Percentiles rank a stretch among this genome's conserved stretches.
phyloP scores from a whole-genome alignment of 2,113 vertebrate species.

The Pao palembangensis region DNA sequence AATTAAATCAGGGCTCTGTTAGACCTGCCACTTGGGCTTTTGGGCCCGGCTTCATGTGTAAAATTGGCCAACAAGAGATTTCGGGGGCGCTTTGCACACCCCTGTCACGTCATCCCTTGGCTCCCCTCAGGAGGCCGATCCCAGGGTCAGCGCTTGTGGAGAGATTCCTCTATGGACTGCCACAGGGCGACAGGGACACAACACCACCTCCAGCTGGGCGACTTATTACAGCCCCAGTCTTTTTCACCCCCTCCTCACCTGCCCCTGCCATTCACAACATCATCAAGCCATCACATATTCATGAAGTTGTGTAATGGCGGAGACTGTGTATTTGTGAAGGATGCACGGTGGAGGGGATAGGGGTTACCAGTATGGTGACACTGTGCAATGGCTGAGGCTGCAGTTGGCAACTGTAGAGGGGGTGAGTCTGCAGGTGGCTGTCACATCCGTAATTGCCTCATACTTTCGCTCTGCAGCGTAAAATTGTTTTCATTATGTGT shows the following conservation, averaged over 20 bases:
- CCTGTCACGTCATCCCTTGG: slow-evolving; percentile 91
- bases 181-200: slow-evolving; percentile 87
- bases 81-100: slow-evolving; percentile 87
- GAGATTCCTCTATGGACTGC: slow-evolving; percentile 91
- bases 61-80: slow-evolving; percentile 98
- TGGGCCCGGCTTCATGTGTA: slow-evolving; percentile 92
- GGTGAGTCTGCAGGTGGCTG: slow-evolving; percentile 98
- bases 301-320: slow-evolving; percentile 80
- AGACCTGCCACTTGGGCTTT: slow-evolving; percentile 89
- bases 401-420: slow-evolving; percentile 73
- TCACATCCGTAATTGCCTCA: slow-evolving; percentile 98
- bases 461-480: slow-evolving; percentile 95
- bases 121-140: slow-evolving; percentile 80
- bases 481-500: slow-evolving; percentile 99
- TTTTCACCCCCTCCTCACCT: slow-evolving; percentile 84
- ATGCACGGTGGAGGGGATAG: slow-evolving; percentile 8
- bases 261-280: slow-evolving; percentile 95
- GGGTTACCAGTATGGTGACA: slow-evolving; percentile 37
- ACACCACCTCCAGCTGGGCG: slow-evolving; percentile 98
- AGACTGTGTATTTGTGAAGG: slow-evolving; percentile 56
- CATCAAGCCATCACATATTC: slow-evolving; percentile 99
- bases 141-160: slow-evolving; percentile 90
- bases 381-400: slow-evolving; percentile 64
- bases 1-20: slow-evolving; percentile 91
- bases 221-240: slow-evolving; percentile 85